A percentile compares a stretch with the other conserved stretches of the same genome.
These are phyloP conservation scores for Apotomis capreana DNA, from an alignment of 2,888 invertebrate species.

Conservation along the genomic window DNA sequence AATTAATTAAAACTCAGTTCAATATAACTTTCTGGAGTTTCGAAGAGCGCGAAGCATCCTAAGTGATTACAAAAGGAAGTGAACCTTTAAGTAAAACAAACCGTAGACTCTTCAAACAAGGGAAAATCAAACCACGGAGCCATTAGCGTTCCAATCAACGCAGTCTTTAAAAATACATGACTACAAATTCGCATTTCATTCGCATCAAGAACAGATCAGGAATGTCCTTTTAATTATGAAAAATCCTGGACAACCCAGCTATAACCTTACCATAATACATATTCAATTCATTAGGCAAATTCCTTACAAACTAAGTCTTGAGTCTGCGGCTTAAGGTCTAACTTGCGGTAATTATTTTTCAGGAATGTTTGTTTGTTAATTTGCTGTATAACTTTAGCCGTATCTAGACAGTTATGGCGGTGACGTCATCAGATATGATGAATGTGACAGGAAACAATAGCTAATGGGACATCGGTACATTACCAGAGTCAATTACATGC, in stretches of 20 bases:
- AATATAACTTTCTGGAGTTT: constrained; percentile 7
- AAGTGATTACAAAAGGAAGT: not conserved
- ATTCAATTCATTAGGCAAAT: constrained; percentile 32
- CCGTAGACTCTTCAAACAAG: constrained; percentile 1
- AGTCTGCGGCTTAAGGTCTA: constrained; percentile 11
- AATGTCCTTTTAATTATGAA: constrained; percentile 31
- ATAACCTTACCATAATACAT: constrained; percentile 31
- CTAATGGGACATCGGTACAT: constrained; percentile 30
- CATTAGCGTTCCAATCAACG: constrained; percentile 28
- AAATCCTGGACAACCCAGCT: constrained; percentile 25
- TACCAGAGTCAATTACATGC: constrained; percentile 29
- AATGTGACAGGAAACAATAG: constrained; percentile 39
- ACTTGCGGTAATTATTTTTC: constrained; percentile 26
- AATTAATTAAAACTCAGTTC: constrained; percentile 13
- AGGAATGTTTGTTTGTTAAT: constrained; percentile 42
- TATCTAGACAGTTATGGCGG: constrained; percentile 54
- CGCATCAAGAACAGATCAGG: constrained; percentile 20
- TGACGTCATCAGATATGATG: constrained; percentile 48
- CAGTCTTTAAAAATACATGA: constrained; percentile 26
- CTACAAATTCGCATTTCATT: constrained; percentile 23
- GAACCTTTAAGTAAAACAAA: not conserved
- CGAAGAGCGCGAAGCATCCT: not conserved
- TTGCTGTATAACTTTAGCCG: constrained; percentile 50
- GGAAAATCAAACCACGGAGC: constrained; percentile 10
- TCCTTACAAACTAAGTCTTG: constrained; percentile 20